Base-by-base conservation (phyloP, 2,888 invertebrate species). In the Cloeon dipterum region DNA sequence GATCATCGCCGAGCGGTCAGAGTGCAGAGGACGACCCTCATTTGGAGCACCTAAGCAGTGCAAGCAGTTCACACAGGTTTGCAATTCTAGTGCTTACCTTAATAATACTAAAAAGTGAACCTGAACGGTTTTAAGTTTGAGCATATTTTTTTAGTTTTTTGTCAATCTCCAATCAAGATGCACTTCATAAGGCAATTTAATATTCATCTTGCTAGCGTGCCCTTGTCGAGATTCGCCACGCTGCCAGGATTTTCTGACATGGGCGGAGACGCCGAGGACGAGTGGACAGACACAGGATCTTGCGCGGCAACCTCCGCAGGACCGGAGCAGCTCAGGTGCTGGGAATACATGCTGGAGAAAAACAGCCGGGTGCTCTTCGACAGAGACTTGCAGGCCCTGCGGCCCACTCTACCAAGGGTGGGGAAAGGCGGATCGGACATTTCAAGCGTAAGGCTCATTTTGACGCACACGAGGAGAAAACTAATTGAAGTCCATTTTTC, bases 281-380 rank as follows among this genome's bases (percentile, higher is more conserved):
- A 65, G 36, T 67, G 68, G 47, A 61, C 61, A 3, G 4, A 50
- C 49, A 7, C 46, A 50, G 14, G 67, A 65, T 51, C 67, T 62
- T 1, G 65, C 60, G 7, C 48, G 2, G 50, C 52, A 44, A 61
- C 74, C 40, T 74, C 77, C 2, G 85, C 29, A 5, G 29, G 29
- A 5, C 7, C 83, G 49, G 86, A 86, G 52, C 85, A 85, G 51
- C 83, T 82, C 50, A 78, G 83, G 51, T 86, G 85, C 51, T 86
- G 86, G 86, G 86, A 86, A 47, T 86, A 86, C 48, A 85, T 86
- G 82, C 56, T 86, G 34, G 86, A 86, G 50, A 82, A 85, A 53
- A 86, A 86, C 48, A 85, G 85, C 0, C 85, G 85, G 51, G 61
- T 85, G 51, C 51, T 86, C 2, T 86, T 86, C 48, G 83, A 85